Base-by-base conservation (phyloP, 2,888 invertebrate genomes). In the Xylota sylvarum region DNA sequence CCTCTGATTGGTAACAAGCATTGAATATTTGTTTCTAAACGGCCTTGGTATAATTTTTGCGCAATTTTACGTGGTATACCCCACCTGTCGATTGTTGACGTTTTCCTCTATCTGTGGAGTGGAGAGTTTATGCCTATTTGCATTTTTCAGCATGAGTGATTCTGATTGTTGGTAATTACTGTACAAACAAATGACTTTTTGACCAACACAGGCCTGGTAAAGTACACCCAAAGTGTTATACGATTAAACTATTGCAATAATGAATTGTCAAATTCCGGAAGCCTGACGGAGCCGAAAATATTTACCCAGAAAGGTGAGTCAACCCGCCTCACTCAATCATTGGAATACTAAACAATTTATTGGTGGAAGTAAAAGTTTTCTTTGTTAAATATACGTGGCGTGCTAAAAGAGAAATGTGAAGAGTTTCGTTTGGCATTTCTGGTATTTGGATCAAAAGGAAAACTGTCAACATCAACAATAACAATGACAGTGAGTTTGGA, bases 201-300 rank as follows among this genome's bases (percentile, higher is more conserved):
- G 27, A 10, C 23, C 27, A 23, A 32, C 48, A 37, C 32, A 58
- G 27, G 67, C 40, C 67, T 43, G 46, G 9, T 37, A 14, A 58
- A 58, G 56, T 56, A 70, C 50, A 65, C 52, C 46, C 4, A 43
- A 48, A 10, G 52, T 30, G 52, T 52, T 30, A 30, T 52, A 23
- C 4, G 19, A 23, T 3, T 1, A 62, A 35, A 70, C 35, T 56
- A 48, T 70, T 79, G 37, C 55, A 64, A 52, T 65, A 17, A 17
- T 69, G 32, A 67, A 48, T 43, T 52, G 69, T 77, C 56, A 56
- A 82, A 56, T 55, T 64, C 74, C 82, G 82, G 82, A 77, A 82
- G 64, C 55, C 19, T 50, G 5, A 27, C 17, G 7, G 7, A 37
- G 73, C 12, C 52, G 14, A 74, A 55, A 52, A 30, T 43, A 55